phyloP scores from a whole-genome alignment of 2,113 vertebrate species.

The Daboia siamensis region DNA sequence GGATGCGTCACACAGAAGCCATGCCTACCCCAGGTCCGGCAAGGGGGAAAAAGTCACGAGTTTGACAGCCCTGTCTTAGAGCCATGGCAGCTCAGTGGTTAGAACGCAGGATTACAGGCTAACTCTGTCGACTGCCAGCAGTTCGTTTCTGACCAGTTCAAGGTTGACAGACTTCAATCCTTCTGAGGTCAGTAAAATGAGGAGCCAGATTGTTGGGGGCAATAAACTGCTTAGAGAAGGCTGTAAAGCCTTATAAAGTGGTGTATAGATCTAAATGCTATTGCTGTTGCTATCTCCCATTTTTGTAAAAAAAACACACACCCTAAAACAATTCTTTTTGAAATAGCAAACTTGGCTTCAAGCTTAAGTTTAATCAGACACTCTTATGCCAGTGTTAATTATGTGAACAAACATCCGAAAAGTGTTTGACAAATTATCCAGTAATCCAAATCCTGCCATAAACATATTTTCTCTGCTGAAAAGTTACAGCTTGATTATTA shows the following conservation, averaged over 20 bases:
- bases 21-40: too few species aligned
- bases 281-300: background rate
- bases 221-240: background rate
- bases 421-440: background rate
- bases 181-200: background rate
- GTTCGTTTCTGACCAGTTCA: background rate
- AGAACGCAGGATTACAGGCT: background rate
- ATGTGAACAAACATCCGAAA: background rate
- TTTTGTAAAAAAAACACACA: background rate
- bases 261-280: background rate
- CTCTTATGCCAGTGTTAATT: background rate
- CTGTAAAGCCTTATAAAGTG: background rate
- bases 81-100: background rate
- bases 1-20: too few species aligned
- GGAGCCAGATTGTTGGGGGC: background rate
- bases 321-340: background rate
- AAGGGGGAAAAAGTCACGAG: too few species aligned
- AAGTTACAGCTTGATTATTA: background rate
- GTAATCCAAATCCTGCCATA: background rate
- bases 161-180: background rate
- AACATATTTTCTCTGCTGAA: background rate
- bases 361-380: background rate
- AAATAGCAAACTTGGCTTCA: background rate
- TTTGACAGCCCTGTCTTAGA: background rate
- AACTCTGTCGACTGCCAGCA: background rate